A percentile compares a stretch with the other conserved stretches of the same genome.
Evolutionary conservation across 1,140 invertebrate genomes (phyloP).

Genomic region (Paraescarpia echinospica): DNA sequence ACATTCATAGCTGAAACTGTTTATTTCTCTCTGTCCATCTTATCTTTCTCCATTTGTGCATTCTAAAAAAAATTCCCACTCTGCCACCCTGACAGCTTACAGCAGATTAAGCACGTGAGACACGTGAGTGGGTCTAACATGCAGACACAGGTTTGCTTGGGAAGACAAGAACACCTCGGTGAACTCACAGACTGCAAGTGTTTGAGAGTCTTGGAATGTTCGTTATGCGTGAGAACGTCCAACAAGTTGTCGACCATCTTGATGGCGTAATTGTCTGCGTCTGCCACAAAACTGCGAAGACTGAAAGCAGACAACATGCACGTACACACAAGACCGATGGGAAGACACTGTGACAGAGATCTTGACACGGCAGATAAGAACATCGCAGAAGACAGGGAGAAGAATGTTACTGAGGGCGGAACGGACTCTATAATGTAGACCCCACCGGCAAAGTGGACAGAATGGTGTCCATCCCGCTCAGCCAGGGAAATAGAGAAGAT

Average conservation of each 20-base stretch:
- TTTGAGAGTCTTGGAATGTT: conserved; percentile 69
- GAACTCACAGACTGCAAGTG: conserved; percentile 22
- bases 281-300: conserved; percentile 79
- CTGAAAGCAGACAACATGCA: conserved; percentile 48
- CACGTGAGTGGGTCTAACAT: neutral
- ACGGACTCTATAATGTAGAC: no score
- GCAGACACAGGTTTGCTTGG: neutral
- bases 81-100: no score
- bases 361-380: no score
- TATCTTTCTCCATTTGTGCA: no score
- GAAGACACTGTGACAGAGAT: no score
- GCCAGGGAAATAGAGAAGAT: no score
- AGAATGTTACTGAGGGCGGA: no score
- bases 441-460: no score
- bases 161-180: neutral
- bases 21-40: neutral
- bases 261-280: conserved; percentile 75
- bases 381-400: no score
- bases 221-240: conserved; percentile 79
- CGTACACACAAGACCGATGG: neutral
- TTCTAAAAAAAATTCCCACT: no score
- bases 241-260: conserved; percentile 82
- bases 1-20: neutral
- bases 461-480: no score
- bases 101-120: no score